These are phyloP conservation scores for Hydrolagus colliei DNA, from an alignment of 2,797 vertebrate species.

Conservation along the genomic window DNA sequence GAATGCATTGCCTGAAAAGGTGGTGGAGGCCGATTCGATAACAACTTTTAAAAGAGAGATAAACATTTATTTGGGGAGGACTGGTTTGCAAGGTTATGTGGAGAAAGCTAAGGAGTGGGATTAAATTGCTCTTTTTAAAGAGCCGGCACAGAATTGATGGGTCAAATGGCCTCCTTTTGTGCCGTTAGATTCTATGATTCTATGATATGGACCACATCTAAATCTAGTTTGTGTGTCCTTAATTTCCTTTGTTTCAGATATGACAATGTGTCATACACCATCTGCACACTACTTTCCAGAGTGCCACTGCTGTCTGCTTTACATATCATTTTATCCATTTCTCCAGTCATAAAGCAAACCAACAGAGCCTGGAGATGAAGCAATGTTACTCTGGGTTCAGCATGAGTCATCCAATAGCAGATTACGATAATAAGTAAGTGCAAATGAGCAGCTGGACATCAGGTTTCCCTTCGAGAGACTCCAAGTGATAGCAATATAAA, in stretches of 20 bases:
- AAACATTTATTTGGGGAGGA: too few species aligned
- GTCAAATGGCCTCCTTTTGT: too few species aligned
- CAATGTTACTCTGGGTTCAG: conserved; percentile 56
- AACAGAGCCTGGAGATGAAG: conserved; percentile 70
- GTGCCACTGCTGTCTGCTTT: conserved; percentile 45
- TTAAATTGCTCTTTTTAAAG: too few species aligned
- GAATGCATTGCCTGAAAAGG: too few species aligned
- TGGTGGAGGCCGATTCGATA: too few species aligned
- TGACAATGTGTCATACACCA: conserved; percentile 42
- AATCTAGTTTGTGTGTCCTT: conserved; percentile 49
- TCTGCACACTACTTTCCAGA: conserved; percentile 35
- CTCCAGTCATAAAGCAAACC: conserved; percentile 69
- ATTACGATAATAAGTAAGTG: conserved; percentile 67
- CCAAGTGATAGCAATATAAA: conserved; percentile 52
- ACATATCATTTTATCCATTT: conserved; percentile 49
- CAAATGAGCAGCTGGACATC: conserved; percentile 51
- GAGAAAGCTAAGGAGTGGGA: too few species aligned
- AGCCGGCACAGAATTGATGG: too few species aligned
- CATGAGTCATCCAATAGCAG: conserved; percentile 66
- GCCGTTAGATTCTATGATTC: too few species aligned
- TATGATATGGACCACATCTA: conserved; percentile 47
- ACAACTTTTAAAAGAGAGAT: too few species aligned
- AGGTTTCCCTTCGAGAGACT: conserved; percentile 62
- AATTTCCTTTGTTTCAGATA: conserved; percentile 41
- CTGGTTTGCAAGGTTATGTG: too few species aligned